phyloP scores from a whole-genome alignment of 2,888 invertebrate species.

The Amiota minor region DNA sequence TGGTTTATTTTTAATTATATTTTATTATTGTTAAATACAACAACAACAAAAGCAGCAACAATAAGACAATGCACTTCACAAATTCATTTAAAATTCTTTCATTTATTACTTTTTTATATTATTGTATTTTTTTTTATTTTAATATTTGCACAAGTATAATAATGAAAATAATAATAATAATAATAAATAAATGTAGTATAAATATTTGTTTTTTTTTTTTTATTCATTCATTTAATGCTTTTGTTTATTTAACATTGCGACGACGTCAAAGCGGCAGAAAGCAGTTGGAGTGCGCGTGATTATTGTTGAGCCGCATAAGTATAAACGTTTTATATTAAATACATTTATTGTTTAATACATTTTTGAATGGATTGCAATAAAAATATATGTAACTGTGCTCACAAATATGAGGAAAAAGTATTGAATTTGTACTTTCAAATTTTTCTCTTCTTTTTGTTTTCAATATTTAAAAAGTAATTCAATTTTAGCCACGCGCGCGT shows the following conservation, averaged over 20 bases:
- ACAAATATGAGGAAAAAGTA: no score
- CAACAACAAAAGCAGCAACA: neutral
- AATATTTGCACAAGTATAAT: neutral
- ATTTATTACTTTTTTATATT: constrained; percentile 20
- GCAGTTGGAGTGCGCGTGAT: constrained; percentile 45
- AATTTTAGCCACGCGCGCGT: constrained; percentile 14
- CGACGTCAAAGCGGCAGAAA: no score
- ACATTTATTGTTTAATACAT: constrained; percentile 10
- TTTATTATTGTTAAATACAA: neutral
- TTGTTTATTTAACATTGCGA: constrained; percentile 35
- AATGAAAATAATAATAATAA: constrained; percentile 20
- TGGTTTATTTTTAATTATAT: constrained; percentile 10
- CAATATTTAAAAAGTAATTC: neutral
- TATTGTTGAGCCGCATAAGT: constrained; percentile 27
- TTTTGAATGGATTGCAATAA: no score
- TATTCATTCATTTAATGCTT: constrained; percentile 34
- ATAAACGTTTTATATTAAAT: neutral
- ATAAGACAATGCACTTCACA: constrained; percentile 11
- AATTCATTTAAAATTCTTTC: neutral
- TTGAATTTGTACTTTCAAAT: no score
- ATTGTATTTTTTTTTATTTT: neutral
- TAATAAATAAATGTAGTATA: neutral
- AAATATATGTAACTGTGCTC: no score
- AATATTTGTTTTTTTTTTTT: constrained; percentile 34
- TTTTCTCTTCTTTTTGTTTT: neutral